Percentiles rank a stretch among this genome's conserved stretches.
These are phyloP conservation scores for Prenolepis imparis DNA, from an alignment of 2,888 invertebrate species.

Conservation along the genomic window DNA sequence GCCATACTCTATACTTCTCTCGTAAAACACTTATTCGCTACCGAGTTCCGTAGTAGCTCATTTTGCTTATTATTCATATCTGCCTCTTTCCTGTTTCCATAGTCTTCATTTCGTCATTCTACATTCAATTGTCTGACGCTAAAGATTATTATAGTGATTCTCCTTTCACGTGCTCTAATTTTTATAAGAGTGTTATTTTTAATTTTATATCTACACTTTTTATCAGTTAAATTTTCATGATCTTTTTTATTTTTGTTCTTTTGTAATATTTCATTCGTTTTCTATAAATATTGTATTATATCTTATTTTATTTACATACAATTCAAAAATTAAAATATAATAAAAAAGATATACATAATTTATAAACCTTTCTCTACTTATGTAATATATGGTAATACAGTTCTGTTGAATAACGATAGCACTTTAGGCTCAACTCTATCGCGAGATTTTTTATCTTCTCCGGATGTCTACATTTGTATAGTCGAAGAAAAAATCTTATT, in stretches of 20 bases:
- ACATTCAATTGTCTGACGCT: constrained; percentile 60
- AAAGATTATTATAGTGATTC: constrained; percentile 62
- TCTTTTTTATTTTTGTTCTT: background rate
- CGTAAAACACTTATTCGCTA: constrained; percentile 76
- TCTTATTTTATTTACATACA: background rate
- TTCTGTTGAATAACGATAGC: background rate
- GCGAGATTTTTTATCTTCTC: background rate
- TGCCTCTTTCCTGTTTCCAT: constrained; percentile 46
- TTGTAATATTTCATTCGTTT: background rate
- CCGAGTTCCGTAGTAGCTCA: constrained; percentile 50
- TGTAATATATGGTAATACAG: background rate
- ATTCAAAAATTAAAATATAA: background rate
- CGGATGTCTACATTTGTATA: background rate
- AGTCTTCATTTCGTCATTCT: constrained; percentile 54
- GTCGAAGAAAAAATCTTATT: constrained; percentile 5
- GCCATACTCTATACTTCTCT: constrained; percentile 64
- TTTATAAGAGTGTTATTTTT: background rate
- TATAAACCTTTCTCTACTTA: background rate
- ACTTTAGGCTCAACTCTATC: background rate
- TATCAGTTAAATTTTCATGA: background rate
- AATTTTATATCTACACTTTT: background rate
- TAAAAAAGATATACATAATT: background rate
- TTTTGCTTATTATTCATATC: constrained; percentile 73
- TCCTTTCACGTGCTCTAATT: background rate
- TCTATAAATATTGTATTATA: background rate